Evolutionary conservation across 1,140 invertebrate genomes (phyloP).

Genomic region (Drosophila pseudoananassae): DNA sequence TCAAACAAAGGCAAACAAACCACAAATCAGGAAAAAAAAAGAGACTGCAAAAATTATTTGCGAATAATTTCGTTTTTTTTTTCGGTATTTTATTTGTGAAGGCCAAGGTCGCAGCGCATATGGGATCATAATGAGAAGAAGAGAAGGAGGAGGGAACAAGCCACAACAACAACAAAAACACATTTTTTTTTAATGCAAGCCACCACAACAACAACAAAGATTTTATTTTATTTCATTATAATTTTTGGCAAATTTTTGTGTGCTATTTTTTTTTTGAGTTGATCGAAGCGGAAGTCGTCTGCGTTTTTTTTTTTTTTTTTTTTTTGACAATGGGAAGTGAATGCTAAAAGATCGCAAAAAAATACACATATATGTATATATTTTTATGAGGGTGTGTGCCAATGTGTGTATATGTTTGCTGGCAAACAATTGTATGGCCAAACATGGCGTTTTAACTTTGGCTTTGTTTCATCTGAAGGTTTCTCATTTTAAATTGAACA

Average conservation of each 20-base stretch:
- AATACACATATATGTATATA: constrained; percentile 1
- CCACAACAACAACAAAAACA: constrained; percentile 26
- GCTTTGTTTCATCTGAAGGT: constrained; percentile 41
- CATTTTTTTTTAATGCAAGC: constrained; percentile 24
- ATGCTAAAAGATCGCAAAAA: constrained; percentile 57
- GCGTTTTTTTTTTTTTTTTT: constrained; percentile 49
- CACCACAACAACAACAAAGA: constrained; percentile 21
- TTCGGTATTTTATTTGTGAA: constrained; percentile 38
- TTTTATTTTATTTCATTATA: constrained; percentile 18
- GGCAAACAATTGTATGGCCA: constrained; percentile 48
- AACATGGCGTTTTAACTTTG: constrained; percentile 46
- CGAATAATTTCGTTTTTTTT: constrained; percentile 30
- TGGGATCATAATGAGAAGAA: constrained; percentile 48
- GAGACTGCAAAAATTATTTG: constrained; percentile 41
- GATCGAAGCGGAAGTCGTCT: constrained; percentile 67
- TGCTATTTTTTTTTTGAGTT: constrained; percentile 29
- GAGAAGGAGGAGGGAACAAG: constrained; percentile 13
- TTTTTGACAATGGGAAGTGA: constrained; percentile 73
- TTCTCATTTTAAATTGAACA: constrained; percentile 63
- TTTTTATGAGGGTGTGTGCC: constrained; percentile 1
- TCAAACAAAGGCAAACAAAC: constrained; percentile 37
- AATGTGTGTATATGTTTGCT: constrained; percentile 35
- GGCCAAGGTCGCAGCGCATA: constrained; percentile 56
- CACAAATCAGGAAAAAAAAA: constrained; percentile 20
- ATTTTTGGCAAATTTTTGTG: constrained; percentile 2